Evolutionary conservation across 2,113 vertebrate genomes (phyloP).

Genomic region (Petrocephalus zakoni): DNA sequence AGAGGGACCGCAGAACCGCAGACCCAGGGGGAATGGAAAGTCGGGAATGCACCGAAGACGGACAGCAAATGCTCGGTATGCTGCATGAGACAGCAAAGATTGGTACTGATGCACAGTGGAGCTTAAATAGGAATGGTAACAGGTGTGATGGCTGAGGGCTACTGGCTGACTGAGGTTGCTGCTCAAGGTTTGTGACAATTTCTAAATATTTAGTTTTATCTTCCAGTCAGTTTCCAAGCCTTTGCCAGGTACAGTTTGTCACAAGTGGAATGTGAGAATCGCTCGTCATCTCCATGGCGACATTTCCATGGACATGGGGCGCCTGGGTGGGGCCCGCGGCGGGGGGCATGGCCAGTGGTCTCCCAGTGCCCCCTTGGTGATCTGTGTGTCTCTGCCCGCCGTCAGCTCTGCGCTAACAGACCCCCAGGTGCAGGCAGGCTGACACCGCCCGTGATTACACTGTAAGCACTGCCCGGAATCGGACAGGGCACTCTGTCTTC

Average conservation of each 20-base stretch:
- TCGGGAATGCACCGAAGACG: not conserved
- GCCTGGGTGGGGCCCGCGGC: not conserved
- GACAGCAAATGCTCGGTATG: not conserved
- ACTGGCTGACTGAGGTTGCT: not conserved
- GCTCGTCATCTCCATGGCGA: not conserved
- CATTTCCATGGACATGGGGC: not conserved
- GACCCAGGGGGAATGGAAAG: not conserved
- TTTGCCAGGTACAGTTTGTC: not conserved
- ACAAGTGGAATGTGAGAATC: not conserved
- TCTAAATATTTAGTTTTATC: not conserved
- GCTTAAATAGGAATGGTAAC: not conserved
- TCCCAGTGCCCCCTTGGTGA: slow-evolving; percentile 52
- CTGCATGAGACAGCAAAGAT: not conserved
- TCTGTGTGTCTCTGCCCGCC: slow-evolving; percentile 60
- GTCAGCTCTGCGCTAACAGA: slow-evolving; percentile 70
- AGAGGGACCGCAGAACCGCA: not conserved
- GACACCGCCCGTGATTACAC: slow-evolving; percentile 71
- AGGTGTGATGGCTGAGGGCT: not conserved
- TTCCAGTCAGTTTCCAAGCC: not conserved
- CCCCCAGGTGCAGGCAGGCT: slow-evolving; percentile 67
- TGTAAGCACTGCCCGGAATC: slow-evolving; percentile 60
- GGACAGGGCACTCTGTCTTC: slow-evolving; percentile 65
- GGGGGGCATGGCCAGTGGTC: not conserved
- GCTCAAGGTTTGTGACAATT: not conserved
- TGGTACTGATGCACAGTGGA: not conserved